Conservation (phyloP, 2,797 vertebrate genomes). For the Myotis planiceps region DNA sequence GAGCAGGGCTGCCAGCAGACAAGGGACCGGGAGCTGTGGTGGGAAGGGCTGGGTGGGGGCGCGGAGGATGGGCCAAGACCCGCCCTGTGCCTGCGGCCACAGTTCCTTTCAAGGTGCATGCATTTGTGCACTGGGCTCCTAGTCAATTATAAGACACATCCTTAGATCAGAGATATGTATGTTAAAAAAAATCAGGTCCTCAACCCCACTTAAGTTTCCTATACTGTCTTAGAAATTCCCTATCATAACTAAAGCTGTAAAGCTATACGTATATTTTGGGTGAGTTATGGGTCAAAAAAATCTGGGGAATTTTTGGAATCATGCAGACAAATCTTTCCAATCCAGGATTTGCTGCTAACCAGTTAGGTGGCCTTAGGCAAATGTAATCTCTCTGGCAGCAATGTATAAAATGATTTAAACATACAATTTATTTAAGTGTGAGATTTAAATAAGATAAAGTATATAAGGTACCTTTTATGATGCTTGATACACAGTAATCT, state of each 20-base stretch:
- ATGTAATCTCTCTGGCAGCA: neutral
- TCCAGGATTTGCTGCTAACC: neutral
- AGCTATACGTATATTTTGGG: neutral
- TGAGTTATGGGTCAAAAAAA: neutral
- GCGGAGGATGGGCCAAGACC: too few species aligned
- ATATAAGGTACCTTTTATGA: neutral
- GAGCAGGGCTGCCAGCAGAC: too few species aligned
- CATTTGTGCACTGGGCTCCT: too few species aligned
- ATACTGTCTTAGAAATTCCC: neutral
- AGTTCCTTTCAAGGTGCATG: too few species aligned
- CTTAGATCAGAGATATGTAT: neutral
- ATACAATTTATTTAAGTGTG: neutral
- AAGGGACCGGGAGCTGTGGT: too few species aligned
- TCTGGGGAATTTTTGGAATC: neutral
- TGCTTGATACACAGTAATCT: neutral
- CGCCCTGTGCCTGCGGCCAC: rapidly evolving
- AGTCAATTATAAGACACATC: neutral
- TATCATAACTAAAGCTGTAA: neutral
- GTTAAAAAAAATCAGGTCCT: neutral
- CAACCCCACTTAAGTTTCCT: neutral
- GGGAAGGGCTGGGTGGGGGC: too few species aligned
- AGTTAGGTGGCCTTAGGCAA: neutral
- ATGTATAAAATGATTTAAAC: neutral
- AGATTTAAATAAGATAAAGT: neutral
- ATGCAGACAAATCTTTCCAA: neutral